Evolutionary conservation across 2,113 vertebrate species (phyloP).

Genomic region (Neopipo cinnamomea): DNA sequence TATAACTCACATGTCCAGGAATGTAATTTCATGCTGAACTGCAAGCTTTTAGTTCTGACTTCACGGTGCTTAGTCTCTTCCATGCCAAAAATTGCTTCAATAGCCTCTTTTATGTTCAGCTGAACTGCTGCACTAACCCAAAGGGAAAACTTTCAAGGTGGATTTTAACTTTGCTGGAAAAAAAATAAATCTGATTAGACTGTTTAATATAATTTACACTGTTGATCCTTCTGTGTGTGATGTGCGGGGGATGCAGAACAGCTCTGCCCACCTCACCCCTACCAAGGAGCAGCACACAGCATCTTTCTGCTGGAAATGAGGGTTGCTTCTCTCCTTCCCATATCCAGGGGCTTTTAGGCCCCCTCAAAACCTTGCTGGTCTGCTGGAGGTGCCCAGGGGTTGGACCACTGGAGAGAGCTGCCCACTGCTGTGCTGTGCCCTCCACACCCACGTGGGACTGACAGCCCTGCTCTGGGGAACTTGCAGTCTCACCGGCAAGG

Average conservation of each 20-base stretch:
- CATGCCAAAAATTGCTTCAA: not conserved
- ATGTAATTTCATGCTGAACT: constrained; percentile 27
- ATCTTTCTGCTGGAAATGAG: not conserved
- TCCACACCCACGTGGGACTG: fast-evolving
- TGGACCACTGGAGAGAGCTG: not conserved
- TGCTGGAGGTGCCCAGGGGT: not conserved
- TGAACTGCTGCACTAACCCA: not conserved
- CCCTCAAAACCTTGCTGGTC: not conserved
- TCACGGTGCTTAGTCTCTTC: not conserved
- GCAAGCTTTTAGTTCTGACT: not conserved
- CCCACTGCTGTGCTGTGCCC: not conserved
- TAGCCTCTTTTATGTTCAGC: not conserved
- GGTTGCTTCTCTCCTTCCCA: not conserved
- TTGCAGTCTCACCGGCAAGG: not conserved
- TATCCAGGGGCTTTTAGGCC: not conserved
- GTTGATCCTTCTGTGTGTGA: not conserved
- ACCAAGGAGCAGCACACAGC: not conserved
- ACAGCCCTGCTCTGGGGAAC: not conserved
- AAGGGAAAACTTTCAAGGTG: not conserved
- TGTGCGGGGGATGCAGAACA: not conserved
- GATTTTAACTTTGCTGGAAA: not conserved
- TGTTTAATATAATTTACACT: not conserved
- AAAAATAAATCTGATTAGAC: not conserved
- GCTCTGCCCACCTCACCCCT: not conserved
- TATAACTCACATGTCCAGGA: constrained; percentile 4